Percentiles rank a stretch among this genome's conserved stretches.
phyloP scores from a whole-genome alignment of 53 echinoderm and acorn worm species.

The Mesocentrotus franciscanus region DNA sequence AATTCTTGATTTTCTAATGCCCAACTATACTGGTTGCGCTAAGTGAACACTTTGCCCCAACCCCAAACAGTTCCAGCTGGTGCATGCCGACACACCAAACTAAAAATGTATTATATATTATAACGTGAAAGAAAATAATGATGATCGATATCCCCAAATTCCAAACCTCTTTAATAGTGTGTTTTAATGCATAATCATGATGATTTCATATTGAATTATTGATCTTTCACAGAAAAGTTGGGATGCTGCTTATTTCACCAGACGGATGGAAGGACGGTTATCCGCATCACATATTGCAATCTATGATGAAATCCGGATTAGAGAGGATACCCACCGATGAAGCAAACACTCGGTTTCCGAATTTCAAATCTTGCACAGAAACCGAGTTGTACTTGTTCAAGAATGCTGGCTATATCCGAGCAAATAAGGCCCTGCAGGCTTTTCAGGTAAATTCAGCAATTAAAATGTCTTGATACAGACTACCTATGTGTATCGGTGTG shows the following conservation, averaged over 20 bases:
- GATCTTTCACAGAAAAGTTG: neutral
- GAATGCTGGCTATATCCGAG: slow-evolving; percentile 37
- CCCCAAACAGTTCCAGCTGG: too few relatives aligned
- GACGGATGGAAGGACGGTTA: slow-evolving; percentile 9
- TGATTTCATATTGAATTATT: too few relatives aligned
- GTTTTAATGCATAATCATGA: too few relatives aligned
- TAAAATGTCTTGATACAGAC: neutral
- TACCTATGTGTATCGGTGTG: neutral
- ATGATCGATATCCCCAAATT: too few relatives aligned
- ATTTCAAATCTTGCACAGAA: slow-evolving; percentile 4
- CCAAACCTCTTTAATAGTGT: too few relatives aligned
- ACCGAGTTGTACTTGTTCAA: slow-evolving; percentile 6
- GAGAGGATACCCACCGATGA: neutral
- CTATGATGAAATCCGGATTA: slow-evolving; percentile 16
- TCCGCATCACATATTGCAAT: neutral
- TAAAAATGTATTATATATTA: too few relatives aligned
- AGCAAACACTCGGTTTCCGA: neutral
- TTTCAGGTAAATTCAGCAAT: slow-evolving; percentile 20
- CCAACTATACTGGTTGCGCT: too few relatives aligned
- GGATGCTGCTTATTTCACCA: neutral
- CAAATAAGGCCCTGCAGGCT: slow-evolving; percentile 24
- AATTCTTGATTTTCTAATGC: too few relatives aligned
- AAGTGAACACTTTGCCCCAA: too few relatives aligned
- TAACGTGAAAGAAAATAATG: too few relatives aligned
- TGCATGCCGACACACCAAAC: too few relatives aligned